Percentiles rank a stretch among this genome's conserved stretches.
Evolutionary conservation across 2,113 vertebrate genomes (phyloP).

Genomic region (Noturus placidus): DNA sequence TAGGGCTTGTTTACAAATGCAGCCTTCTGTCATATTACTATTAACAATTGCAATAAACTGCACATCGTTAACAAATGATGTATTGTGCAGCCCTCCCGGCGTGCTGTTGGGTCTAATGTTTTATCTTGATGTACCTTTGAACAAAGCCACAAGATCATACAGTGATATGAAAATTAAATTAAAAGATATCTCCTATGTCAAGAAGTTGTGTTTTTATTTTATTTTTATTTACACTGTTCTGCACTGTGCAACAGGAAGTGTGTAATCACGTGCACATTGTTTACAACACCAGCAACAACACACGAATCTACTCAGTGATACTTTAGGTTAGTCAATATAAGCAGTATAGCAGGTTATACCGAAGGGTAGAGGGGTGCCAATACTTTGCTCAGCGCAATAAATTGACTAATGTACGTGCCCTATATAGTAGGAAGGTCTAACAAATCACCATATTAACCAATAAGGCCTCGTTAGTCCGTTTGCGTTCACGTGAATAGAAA

Average conservation of each 20-base stretch:
- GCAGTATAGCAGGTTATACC: not conserved
- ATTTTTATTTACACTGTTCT: not conserved
- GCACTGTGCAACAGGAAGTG: too few relatives aligned
- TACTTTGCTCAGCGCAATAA: not conserved
- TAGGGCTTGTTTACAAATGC: not conserved
- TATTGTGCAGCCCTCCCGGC: not conserved
- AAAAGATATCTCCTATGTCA: not conserved
- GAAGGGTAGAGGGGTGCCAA: not conserved
- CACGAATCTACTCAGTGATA: not conserved
- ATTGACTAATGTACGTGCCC: not conserved
- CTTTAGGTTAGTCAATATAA: not conserved
- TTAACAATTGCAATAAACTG: not conserved
- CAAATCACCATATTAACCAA: not conserved
- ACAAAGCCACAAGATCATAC: not conserved
- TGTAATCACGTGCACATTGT: too few relatives aligned
- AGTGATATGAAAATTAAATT: not conserved
- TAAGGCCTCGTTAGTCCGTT: not conserved
- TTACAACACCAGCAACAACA: too few relatives aligned
- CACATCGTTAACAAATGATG: not conserved
- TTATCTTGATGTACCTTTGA: not conserved
- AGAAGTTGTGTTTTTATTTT: not conserved
- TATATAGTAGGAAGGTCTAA: not conserved
- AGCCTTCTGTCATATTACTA: not conserved
- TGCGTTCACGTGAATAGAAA: not conserved
- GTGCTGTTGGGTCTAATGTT: not conserved